Percentiles rank a stretch among this genome's conserved stretches.
phyloP scores from a whole-genome alignment of 2,888 invertebrate genomes.

The Orthosia gracilis region DNA sequence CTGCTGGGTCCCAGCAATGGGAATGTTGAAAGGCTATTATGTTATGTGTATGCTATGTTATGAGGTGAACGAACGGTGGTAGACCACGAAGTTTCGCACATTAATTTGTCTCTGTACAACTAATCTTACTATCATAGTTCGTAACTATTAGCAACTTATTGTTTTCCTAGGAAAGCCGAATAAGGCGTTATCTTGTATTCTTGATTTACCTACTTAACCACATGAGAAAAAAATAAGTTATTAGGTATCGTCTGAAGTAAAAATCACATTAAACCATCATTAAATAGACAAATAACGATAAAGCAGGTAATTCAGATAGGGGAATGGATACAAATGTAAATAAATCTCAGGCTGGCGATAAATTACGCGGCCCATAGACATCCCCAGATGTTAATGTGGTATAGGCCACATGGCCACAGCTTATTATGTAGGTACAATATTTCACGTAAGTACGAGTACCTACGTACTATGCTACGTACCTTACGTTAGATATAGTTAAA shows the following conservation, averaged over 20 bases:
- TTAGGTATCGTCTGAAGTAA: constrained; percentile 69
- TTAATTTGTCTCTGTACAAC: no score
- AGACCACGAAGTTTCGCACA: no score
- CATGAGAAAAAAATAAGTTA: not conserved
- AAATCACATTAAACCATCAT: constrained; percentile 75
- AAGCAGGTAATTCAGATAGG: constrained; percentile 85
- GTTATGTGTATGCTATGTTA: no score
- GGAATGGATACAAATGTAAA: constrained; percentile 83
- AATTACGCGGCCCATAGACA: constrained; percentile 71
- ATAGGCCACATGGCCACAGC: constrained; percentile 38
- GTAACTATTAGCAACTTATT: no score
- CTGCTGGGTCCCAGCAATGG: no score
- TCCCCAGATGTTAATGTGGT: constrained; percentile 50
- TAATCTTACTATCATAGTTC: no score
- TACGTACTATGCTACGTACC: not conserved
- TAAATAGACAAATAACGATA: constrained; percentile 81
- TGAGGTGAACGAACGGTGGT: no score
- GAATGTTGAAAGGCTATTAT: no score
- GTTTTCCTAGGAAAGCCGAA: no score
- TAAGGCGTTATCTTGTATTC: no score
- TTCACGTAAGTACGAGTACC: not conserved
- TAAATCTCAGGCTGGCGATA: constrained; percentile 80
- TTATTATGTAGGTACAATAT: constrained; percentile 17
- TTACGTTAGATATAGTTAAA: not conserved
- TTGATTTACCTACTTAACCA: no score